A percentile compares a stretch with the other conserved stretches of the same genome.
Conservation (phyloP, 2,888 invertebrate genomes). For the Drosophila greeni region DNA sequence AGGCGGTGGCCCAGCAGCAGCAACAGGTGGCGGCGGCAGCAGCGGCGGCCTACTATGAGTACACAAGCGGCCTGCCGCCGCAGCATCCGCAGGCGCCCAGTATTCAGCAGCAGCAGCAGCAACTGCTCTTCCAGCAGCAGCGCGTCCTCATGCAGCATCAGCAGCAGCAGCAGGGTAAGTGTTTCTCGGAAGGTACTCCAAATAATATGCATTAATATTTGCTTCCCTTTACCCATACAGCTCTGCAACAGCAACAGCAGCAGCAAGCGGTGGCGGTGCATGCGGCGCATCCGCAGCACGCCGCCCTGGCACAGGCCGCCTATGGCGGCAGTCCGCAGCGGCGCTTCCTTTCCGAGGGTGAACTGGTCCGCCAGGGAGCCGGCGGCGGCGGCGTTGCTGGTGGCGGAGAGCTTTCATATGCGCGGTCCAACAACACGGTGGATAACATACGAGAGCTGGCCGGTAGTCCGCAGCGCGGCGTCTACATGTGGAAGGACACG, state of each 20-base stretch:
- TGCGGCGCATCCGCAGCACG: conserved; percentile 57
- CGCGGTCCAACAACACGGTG: conserved; percentile 86
- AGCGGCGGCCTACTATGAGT: conserved; percentile 78
- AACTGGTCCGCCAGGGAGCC: conserved; percentile 84
- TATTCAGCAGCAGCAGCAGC: conserved; percentile 77
- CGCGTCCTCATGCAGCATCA: conserved; percentile 74
- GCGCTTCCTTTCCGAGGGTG: conserved; percentile 89
- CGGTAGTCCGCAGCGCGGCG: conserved; percentile 90
- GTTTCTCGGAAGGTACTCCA: background rate
- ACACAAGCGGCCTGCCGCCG: conserved; percentile 76
- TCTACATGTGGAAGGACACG: conserved; percentile 89
- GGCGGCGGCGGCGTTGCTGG: conserved; percentile 40
- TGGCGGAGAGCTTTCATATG: conserved; percentile 81
- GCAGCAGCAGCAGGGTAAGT: conserved; percentile 72
- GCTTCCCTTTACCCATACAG: background rate
- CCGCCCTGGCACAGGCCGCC: conserved; percentile 63
- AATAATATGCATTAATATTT: background rate
- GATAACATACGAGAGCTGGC: conserved; percentile 93
- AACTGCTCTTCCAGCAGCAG: conserved; percentile 77
- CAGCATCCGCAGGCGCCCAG: conserved; percentile 78
- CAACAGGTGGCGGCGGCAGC: conserved; percentile 67
- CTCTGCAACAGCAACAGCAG: conserved; percentile 60
- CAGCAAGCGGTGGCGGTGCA: conserved; percentile 51
- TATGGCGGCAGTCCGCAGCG: conserved; percentile 85
- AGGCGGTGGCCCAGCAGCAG: conserved; percentile 74